phyloP scores from a whole-genome alignment of 2,888 invertebrate species.

The Agriopis leucophaearia region DNA sequence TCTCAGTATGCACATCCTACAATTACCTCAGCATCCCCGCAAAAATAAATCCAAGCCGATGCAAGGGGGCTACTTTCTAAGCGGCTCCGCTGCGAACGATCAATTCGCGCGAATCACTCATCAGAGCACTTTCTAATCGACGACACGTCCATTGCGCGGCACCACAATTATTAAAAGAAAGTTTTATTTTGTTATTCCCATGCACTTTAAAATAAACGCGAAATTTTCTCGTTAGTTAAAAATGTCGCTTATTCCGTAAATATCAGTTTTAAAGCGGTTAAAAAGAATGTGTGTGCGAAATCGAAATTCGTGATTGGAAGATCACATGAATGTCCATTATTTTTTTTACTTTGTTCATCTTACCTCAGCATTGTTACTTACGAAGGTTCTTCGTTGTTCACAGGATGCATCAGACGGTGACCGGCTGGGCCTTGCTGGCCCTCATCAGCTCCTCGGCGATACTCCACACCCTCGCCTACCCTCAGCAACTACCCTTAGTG shows the following conservation, averaged over 20 bases:
- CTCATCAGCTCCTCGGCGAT: slow-evolving; percentile 89
- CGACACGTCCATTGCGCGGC: slow-evolving; percentile 67
- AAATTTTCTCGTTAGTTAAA: slow-evolving; percentile 9
- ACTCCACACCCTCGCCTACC: slow-evolving; percentile 89
- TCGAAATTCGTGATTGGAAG: background rate
- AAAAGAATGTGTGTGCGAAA: background rate
- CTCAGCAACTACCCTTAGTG: slow-evolving; percentile 80
- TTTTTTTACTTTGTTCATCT: background rate
- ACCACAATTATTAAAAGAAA: slow-evolving; percentile 66
- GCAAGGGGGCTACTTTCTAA: slow-evolving; percentile 78
- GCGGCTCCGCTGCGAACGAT: slow-evolving; percentile 76
- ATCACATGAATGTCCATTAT: background rate
- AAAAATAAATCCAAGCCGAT: slow-evolving; percentile 69
- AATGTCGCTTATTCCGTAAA: background rate
- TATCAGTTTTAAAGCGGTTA: background rate
- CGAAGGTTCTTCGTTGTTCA: slow-evolving; percentile 47
- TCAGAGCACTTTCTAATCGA: slow-evolving; percentile 84
- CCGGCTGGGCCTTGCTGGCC: slow-evolving; percentile 90
- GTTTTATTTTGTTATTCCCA: slow-evolving; percentile 48
- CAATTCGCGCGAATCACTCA: slow-evolving; percentile 82
- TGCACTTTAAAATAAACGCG: slow-evolving; percentile 18
- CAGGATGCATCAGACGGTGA: slow-evolving; percentile 88
- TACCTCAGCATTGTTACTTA: slow-evolving; percentile 49
- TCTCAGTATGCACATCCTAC: slow-evolving; percentile 60
- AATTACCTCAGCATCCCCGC: slow-evolving; percentile 72